Evolutionary conservation across 2,888 invertebrate species (phyloP), one percentile per base, ranked within the genome.

Genomic region (Dorcus hopei): DNA sequence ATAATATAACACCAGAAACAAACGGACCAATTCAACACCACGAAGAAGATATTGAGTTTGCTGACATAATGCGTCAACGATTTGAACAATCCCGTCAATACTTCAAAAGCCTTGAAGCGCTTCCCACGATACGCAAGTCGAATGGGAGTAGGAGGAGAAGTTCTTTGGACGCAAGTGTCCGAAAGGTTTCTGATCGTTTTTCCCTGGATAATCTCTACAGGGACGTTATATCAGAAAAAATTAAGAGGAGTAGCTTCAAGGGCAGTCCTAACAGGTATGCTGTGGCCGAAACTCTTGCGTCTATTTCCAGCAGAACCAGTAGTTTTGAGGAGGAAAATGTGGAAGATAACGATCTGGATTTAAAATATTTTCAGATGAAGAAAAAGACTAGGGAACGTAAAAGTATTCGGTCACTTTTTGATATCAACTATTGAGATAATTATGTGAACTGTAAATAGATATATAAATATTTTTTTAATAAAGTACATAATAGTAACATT

Each of bases 91-190:
- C 61, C 1, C 52, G 48, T 19, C 45, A 47, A 3, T 65, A 50
- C 40, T 63, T 63, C 40, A 53, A 47, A 50, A 54, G 54, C 9
- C 49, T 61, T n/a, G 26, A 14, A 11, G 9, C 14, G 9, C 8
- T 23, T 45, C 45, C 26, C 23, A 89, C 26, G 26, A 33, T 33
- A 33, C 26, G 26, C 26, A 33, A 33, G 6, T 33, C 26, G 26
- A 33, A 26, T 5, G 5, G 26, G 2, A 26, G 5, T 26, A 14
- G 14, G 19, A 33, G 26, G 3, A 3, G 26, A 33, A 33, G 1
- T 33, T 33, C 26, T 33, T 33, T 33, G 26, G 26, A 33, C 26
- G 3, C 26, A 45, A 33, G 38, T 47, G 43, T 38, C 38, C 52
- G 6, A 45, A 55, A 58, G 14, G 55, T 61, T 11, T 23, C 38